Conservation (phyloP, 1,140 invertebrate genomes). For the Rhagoletis pomonella region DNA sequence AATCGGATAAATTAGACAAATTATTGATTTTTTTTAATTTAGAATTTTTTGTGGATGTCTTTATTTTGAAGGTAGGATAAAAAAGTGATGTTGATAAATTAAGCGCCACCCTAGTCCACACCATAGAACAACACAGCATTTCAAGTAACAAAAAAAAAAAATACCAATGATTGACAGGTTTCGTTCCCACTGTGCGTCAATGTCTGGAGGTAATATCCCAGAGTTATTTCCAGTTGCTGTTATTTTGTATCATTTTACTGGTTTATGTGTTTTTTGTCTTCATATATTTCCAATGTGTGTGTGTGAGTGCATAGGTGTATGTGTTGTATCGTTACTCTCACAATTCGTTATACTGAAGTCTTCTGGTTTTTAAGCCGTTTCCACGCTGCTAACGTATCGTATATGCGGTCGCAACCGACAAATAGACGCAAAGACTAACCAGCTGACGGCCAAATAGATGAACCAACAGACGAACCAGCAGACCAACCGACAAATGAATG, state of each 20-base stretch:
- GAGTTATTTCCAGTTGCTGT: constrained; percentile 41
- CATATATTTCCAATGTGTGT: background rate
- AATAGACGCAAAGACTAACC: background rate
- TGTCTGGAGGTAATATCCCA: constrained; percentile 12
- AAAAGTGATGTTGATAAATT: too few species aligned
- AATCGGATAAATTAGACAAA: too few species aligned
- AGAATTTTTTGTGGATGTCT: too few species aligned
- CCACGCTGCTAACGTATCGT: constrained; percentile 19
- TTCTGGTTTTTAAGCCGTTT: constrained; percentile 34
- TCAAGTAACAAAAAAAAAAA: background rate
- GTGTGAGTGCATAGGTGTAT: background rate
- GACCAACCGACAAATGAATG: background rate
- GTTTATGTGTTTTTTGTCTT: background rate
- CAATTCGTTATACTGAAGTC: constrained; percentile 30
- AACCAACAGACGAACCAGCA: background rate
- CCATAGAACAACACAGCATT: too few species aligned
- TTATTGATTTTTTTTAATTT: too few species aligned
- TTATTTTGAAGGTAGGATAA: too few species aligned
- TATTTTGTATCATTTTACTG: constrained; percentile 47
- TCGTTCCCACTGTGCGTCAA: background rate
- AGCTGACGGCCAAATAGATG: background rate
- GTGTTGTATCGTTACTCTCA: constrained; percentile 1
- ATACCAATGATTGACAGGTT: background rate
- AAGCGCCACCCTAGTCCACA: too few species aligned
- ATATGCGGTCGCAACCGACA: background rate